These are phyloP conservation scores for Zapus hudsonius DNA, from an alignment of 2,113 vertebrate species.

Conservation along the genomic window DNA sequence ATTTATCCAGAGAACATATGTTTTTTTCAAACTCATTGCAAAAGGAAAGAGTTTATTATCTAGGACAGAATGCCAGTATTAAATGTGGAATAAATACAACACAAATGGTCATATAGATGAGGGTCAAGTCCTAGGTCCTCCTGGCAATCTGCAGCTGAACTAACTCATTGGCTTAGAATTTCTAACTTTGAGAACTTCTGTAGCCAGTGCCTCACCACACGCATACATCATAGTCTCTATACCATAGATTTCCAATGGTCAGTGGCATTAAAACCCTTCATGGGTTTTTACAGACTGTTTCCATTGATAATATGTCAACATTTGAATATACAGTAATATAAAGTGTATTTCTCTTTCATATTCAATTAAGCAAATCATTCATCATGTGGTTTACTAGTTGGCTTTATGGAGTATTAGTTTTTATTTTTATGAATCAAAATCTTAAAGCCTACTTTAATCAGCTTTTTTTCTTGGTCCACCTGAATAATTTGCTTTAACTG, in stretches of 20 bases:
- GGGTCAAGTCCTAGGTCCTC: neutral
- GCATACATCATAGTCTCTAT: neutral
- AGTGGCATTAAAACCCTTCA: slow-evolving; percentile 4
- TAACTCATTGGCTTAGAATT: neutral
- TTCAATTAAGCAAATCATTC: neutral
- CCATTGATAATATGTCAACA: neutral
- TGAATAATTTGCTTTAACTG: neutral
- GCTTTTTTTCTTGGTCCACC: neutral
- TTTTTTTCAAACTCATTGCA: slow-evolving; percentile 25
- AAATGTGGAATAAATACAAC: neutral
- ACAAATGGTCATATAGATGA: neutral
- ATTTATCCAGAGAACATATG: neutral
- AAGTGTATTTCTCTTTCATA: neutral
- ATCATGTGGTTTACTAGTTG: neutral
- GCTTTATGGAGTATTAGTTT: slow-evolving; percentile 20
- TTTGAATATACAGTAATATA: slow-evolving; percentile 4
- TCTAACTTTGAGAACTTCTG: neutral
- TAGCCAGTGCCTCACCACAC: neutral
- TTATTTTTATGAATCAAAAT: slow-evolving; percentile 14
- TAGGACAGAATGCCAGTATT: neutral
- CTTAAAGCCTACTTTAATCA: neutral
- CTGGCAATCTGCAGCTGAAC: neutral
- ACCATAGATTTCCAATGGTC: neutral
- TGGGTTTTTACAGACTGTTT: neutral
- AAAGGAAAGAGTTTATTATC: neutral